Percentiles rank a stretch among this genome's conserved stretches.
Conservation (phyloP, 2,888 invertebrate species). For the Eurois occulta region DNA sequence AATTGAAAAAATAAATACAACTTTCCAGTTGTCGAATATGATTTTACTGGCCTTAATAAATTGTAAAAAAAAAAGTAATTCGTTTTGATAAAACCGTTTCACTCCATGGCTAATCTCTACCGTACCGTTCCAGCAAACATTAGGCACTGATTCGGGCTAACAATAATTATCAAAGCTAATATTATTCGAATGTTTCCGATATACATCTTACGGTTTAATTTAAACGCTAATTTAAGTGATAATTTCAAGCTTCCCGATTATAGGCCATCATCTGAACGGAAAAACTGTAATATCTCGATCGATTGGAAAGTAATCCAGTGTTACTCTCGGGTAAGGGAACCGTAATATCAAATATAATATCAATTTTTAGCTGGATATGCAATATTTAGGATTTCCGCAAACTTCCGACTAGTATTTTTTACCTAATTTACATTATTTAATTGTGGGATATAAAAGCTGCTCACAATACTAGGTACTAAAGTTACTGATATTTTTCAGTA, state of each 20-base stretch:
- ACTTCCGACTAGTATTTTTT: constrained; percentile 83
- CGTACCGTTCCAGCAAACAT: constrained; percentile 78
- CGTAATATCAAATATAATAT: constrained; percentile 77
- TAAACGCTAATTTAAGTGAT: constrained; percentile 71
- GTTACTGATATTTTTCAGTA: constrained; percentile 77
- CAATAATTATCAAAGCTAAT: constrained; percentile 87
- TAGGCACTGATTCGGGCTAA: constrained; percentile 89
- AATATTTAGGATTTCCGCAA: constrained; percentile 75
- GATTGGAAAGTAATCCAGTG: constrained; percentile 69
- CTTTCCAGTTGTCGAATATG: constrained; percentile 33
- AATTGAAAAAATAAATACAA: constrained; percentile 59
- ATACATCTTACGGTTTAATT: constrained; percentile 80
- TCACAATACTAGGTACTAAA: constrained; percentile 73
- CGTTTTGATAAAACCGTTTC: constrained; percentile 60
- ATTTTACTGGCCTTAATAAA: constrained; percentile 67
- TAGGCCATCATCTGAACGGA: constrained; percentile 71
- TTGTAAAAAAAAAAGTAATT: constrained; percentile 46
- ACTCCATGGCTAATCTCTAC: constrained; percentile 80
- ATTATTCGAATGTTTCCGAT: constrained; percentile 77
- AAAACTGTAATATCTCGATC: constrained; percentile 33
- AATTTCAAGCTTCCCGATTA: constrained; percentile 72
- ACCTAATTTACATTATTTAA: constrained; percentile 75
- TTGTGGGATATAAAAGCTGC: constrained; percentile 86
- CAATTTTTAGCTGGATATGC: constrained; percentile 80
- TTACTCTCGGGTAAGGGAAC: constrained; percentile 73